Evolutionary conservation across 1,140 invertebrate species (phyloP), one percentile per base, ranked within the genome.

Genomic region (Drosophila fuyamai): DNA sequence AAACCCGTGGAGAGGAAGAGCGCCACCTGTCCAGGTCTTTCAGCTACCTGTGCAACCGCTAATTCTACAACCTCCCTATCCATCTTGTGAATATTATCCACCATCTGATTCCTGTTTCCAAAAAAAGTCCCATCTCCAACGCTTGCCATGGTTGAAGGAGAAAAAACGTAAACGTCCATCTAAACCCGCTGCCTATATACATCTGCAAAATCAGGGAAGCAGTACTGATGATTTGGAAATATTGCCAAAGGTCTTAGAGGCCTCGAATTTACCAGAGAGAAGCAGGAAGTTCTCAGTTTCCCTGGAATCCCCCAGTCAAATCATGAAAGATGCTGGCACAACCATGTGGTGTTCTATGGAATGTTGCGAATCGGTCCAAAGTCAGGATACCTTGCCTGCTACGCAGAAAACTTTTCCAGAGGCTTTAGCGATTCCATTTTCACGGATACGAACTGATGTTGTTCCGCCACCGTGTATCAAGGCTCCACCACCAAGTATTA

Each of bases 341-440:
- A 88, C 84, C 27, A 89, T 88, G 81, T 84, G 81, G 80, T 80
- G 80, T 57, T 72, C 81, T 5, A 76, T 60, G 57, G 36, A 53
- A 8, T 38, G 32, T 16, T 57, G 14, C 23, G 72, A 56, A 7
- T 4, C 14, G n/a, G 16, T 57, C 10, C 44, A 10, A 0, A 23
- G 5, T 36, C 16, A 16, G 18, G 9, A 67, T 9, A 0, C 2
- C 7, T 3, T 12, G 10, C 14, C 0, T 18, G 0, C 1, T 9
- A 10, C 13, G 0, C 35, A 29, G 14, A 18, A 46, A 46, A 66
- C 13, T 0, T 12, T 10, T 9, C 6, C 9, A 8, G n/a, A n/a
- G 4, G 13, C 12, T 13, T 4, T n/a, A 9, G 29, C 9, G 12
- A 7, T 13, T 23, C 12, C 16, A 9, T 9, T 18, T 23, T 7